Conservation (phyloP, 2,797 vertebrate genomes). For the Phrynocephalus vlangalii region DNA sequence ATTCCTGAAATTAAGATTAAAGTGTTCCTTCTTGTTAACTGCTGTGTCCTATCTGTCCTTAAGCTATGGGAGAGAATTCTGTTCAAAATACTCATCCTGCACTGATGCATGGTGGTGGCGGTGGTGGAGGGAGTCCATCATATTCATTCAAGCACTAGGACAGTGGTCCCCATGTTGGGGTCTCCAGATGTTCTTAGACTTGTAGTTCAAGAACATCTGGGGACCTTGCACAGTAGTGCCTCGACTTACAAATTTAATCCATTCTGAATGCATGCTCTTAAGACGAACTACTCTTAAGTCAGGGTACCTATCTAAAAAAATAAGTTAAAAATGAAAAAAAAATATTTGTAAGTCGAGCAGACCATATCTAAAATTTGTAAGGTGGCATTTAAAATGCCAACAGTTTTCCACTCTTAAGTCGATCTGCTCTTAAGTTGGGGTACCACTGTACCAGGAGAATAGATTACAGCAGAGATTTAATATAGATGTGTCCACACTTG, state of each 20-base stretch:
- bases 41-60: neutral
- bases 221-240: neutral
- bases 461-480: neutral
- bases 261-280: too few species aligned
- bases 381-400: too few species aligned
- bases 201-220: too few species aligned
- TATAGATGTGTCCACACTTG: neutral
- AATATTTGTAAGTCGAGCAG: too few species aligned
- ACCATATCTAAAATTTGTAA: too few species aligned
- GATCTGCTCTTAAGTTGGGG: neutral
- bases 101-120: too few species aligned
- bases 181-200: neutral
- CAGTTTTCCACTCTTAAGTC: too few species aligned
- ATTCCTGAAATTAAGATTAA: conserved; percentile 19
- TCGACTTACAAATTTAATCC: too few species aligned
- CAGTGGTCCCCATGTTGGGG: too few species aligned
- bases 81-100: neutral
- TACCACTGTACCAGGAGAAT: neutral
- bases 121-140: neutral
- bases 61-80: neutral
- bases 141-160: neutral
- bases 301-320: too few species aligned
- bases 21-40: neutral
- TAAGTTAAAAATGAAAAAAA: too few species aligned
- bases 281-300: too few species aligned